Percentiles rank a stretch among this genome's conserved stretches.
These are phyloP conservation scores for Nanorana parkeri DNA, from an alignment of 2,113 vertebrate species.

Conservation along the genomic window DNA sequence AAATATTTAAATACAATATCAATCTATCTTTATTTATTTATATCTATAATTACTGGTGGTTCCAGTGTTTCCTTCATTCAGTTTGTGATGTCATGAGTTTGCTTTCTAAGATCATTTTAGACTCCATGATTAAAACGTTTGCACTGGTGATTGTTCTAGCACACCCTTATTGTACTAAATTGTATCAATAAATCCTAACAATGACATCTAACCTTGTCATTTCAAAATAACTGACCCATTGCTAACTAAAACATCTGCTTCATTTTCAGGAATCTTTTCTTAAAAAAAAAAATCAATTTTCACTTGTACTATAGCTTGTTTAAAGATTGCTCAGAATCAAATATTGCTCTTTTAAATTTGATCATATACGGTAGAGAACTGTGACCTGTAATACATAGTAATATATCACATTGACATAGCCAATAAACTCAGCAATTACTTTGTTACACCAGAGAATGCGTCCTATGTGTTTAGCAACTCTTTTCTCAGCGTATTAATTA, in stretches of 20 bases:
- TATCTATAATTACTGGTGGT: too few relatives aligned
- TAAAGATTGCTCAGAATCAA: constrained; percentile 84
- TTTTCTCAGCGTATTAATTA: constrained; percentile 59
- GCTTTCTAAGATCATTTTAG: constrained; percentile 79
- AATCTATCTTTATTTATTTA: too few relatives aligned
- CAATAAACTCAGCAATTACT: constrained; percentile 93
- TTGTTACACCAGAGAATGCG: constrained; percentile 70
- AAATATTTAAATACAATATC: too few relatives aligned
- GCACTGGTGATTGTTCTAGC: constrained; percentile 90
- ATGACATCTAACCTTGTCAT: constrained; percentile 81
- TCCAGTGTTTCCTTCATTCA: too few relatives aligned
- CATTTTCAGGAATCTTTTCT: constrained; percentile 67
- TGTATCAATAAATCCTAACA: constrained; percentile 81
- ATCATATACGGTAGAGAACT: constrained; percentile 98
- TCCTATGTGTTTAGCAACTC: constrained; percentile 73
- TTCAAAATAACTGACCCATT: constrained; percentile 91
- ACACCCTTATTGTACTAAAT: constrained; percentile 90
- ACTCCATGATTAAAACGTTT: constrained; percentile 92
- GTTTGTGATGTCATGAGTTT: neutral
- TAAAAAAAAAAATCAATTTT: constrained; percentile 74
- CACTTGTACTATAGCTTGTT: constrained; percentile 77
- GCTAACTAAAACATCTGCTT: constrained; percentile 83
- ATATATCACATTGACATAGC: constrained; percentile 95
- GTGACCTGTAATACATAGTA: constrained; percentile 90
- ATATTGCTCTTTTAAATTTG: constrained; percentile 95